Evolutionary conservation across 2,113 vertebrate genomes (phyloP), one percentile per base, ranked within the genome.

Genomic region (Siphamia tubifer): DNA sequence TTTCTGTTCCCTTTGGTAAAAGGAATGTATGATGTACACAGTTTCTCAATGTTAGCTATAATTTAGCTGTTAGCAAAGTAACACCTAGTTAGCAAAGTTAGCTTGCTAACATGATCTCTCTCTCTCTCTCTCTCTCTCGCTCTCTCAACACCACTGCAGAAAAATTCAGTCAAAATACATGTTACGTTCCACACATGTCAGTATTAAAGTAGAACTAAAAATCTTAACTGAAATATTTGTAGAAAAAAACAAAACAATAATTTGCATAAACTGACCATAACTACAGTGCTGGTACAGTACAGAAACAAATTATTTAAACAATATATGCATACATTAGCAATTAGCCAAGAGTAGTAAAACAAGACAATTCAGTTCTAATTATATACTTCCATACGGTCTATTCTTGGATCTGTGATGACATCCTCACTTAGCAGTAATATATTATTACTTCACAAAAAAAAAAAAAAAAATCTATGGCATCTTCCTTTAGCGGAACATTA

Each of bases 321-420:
- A 64, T 43, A 77, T 63, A 73, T 61, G 79, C 79, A 85, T 82
- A 80, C 45, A 81, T 85, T 63, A 85, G 76, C 69, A 70, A 53
- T 77, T 66, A 79, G 82, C 54, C 23, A 44, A 68, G 66, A 57
- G 39, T 38, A 54, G 35, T 77, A 40, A 74, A 70, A 60, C 35
- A 74, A 64, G 15, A 68, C 34, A 51, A 42, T 65, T 53, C 65
- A 34, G 38, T 56, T 30, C 63, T 58, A 67, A 43, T 49, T 40
- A 20, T 56, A 39, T 60, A 40, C 49, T 61, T 69, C 11, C 34
- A 70, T 49, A 55, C 38, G 28, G 69, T 53, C 63, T 67, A 64
- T 49, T 31, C 43, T 44, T 31, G 15, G 21, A 40, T 25, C 66
- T 68, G 48, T 51, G 53, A 20, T 34, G 16, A 51, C 24, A 8